These are phyloP conservation scores for Fabriciana adippe DNA, from an alignment of 2,888 invertebrate species.

Conservation along the genomic window DNA sequence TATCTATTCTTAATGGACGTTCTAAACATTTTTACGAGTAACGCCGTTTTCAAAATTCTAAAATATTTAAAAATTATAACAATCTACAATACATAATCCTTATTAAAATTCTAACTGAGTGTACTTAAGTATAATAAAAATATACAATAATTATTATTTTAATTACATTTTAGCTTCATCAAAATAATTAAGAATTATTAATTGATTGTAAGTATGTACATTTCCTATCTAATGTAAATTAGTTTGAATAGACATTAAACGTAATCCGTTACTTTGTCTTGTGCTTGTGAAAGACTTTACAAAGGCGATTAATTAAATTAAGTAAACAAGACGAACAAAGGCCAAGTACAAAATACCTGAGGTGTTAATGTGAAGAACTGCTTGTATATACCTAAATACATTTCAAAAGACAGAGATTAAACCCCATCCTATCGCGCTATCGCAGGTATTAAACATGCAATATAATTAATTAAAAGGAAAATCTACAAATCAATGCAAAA, in stretches of 20 bases:
- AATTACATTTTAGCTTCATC: too few species aligned
- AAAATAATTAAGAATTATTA: neutral
- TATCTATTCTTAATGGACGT: too few species aligned
- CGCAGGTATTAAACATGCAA: conserved; percentile 26
- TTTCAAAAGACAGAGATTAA: conserved; percentile 11
- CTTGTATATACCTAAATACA: conserved; percentile 15
- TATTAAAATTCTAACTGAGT: too few species aligned
- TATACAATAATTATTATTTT: neutral
- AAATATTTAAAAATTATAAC: neutral
- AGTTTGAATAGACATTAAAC: conserved; percentile 18
- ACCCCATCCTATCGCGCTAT: conserved; percentile 6
- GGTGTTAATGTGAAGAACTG: conserved; percentile 14
- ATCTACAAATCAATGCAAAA: conserved; percentile 15
- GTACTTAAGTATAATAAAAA: neutral
- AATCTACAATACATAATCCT: too few species aligned
- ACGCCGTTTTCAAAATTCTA: neutral
- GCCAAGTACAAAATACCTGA: conserved; percentile 43
- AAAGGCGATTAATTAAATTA: conserved; percentile 40
- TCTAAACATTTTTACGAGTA: too few species aligned
- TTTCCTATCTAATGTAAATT: neutral
- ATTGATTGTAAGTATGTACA: conserved; percentile 1
- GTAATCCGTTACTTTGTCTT: conserved; percentile 23
- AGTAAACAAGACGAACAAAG: conserved; percentile 46
- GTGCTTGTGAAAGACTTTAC: conserved; percentile 16
- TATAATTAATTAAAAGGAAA: conserved; percentile 21